These are phyloP conservation scores for Lithobates pipiens DNA, from an alignment of 2,797 vertebrate genomes.

Conservation along the genomic window DNA sequence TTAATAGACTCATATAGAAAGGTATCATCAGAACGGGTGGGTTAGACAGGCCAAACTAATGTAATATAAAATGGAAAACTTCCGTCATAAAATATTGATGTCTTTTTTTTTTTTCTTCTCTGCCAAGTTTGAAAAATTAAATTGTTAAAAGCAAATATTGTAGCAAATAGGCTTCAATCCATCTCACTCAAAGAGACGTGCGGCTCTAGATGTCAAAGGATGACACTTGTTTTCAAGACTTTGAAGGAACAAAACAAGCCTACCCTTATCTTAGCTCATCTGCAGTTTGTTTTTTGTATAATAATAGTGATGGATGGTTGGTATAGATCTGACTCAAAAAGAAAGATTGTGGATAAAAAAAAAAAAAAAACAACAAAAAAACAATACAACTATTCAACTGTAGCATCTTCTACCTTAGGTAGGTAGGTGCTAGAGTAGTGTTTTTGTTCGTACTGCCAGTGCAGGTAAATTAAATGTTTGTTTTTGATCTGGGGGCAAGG, in stretches of 20 bases:
- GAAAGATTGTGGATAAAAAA: no score
- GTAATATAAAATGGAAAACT: conserved; percentile 69
- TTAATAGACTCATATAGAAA: conserved; percentile 64
- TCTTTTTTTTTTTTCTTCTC: conserved; percentile 59
- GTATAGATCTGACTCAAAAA: no score
- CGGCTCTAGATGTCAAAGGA: conserved; percentile 73
- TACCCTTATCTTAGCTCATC: neutral
- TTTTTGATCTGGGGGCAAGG: no score
- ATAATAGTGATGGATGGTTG: no score
- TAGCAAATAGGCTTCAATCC: conserved; percentile 78
- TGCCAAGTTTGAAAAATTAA: conserved; percentile 78
- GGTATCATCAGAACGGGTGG: conserved; percentile 47
- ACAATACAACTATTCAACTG: no score
- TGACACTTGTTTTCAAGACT: conserved; percentile 72
- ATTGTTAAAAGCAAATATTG: conserved; percentile 86
- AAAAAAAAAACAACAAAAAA: no score
- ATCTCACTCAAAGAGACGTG: conserved; percentile 78
- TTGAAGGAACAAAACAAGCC: conserved; percentile 70
- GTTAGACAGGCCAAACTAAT: conserved; percentile 65
- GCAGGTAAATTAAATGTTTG: no score
- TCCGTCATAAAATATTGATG: conserved; percentile 80
- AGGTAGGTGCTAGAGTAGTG: no score
- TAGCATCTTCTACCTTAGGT: no score
- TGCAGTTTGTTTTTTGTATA: neutral
- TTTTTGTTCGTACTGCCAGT: no score